Evolutionary conservation across 2,113 vertebrate genomes (phyloP).

Genomic region (Neolamprologus ventralis): DNA sequence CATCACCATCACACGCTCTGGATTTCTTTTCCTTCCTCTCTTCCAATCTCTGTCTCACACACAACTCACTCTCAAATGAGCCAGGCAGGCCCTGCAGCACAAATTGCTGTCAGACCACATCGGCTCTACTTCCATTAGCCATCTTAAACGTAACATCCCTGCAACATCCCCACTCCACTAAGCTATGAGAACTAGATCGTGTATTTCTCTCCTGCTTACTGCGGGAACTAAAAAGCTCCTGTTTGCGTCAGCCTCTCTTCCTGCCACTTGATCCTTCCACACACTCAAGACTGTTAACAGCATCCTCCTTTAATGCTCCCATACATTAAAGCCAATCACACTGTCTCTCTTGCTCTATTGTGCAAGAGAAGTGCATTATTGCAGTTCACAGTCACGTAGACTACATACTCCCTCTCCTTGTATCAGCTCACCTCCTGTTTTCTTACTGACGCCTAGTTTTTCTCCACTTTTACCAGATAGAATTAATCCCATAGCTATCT

Average conservation of each 20-base stretch:
- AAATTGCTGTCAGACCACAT: constrained; percentile 35
- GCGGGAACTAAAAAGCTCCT: background rate
- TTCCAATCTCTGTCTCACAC: background rate
- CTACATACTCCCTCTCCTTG: background rate
- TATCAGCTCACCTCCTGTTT: background rate
- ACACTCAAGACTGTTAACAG: background rate
- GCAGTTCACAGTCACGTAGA: background rate
- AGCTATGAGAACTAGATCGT: background rate
- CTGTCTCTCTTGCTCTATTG: background rate
- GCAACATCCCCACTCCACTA: background rate
- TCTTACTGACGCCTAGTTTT: background rate
- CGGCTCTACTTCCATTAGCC: background rate
- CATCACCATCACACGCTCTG: background rate
- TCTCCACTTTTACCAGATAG: background rate
- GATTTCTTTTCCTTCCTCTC: background rate
- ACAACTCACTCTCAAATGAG: constrained; percentile 8
- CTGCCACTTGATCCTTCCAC: background rate
- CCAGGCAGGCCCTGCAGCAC: background rate
- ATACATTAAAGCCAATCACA: constrained; percentile 5
- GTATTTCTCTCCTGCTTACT: background rate
- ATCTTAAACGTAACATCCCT: background rate
- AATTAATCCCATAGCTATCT: background rate
- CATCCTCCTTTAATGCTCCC: background rate
- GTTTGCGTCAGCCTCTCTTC: background rate
- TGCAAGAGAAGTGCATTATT: background rate